Conservation (phyloP, 1,140 invertebrate genomes). For the Myzus persicae region DNA sequence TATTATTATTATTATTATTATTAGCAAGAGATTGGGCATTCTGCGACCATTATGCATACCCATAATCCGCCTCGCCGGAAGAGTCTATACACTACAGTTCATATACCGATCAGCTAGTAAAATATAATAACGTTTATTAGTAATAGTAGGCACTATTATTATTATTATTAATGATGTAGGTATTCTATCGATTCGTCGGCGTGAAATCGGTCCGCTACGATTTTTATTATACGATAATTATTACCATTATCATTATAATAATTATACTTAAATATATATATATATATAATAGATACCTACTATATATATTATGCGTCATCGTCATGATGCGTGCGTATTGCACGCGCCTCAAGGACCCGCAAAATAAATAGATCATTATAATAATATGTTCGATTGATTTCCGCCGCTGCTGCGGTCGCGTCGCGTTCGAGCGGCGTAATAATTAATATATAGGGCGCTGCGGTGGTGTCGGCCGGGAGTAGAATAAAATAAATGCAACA, state of each 20-base stretch:
- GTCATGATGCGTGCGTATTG: neutral
- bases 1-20: too few relatives aligned
- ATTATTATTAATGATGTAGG: neutral
- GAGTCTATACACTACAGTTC: neutral
- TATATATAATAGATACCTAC: neutral
- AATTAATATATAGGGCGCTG: neutral
- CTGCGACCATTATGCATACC: too few relatives aligned
- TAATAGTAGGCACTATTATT: neutral
- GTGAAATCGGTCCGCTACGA: neutral
- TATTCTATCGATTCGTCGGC: neutral
- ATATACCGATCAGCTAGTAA: neutral
- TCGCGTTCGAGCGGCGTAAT: neutral
- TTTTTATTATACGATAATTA: neutral
- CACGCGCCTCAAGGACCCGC: neutral
- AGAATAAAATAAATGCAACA: neutral
- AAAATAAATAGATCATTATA: slow-evolving; percentile 3
- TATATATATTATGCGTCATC: neutral
- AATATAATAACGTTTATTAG: neutral
- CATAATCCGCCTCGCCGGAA: too few relatives aligned
- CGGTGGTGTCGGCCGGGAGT: neutral
- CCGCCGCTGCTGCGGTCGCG: neutral
- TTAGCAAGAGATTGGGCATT: too few relatives aligned
- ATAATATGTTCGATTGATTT: slow-evolving; percentile 9
- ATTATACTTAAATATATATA: too few relatives aligned
- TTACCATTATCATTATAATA: neutral